Conservation (phyloP, 2,113 vertebrate species). For the Danio rerio region GRCz12tu NC_133178.1:28208501-28209000, state of each 20-base stretch:
- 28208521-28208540: no score
- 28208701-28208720: no score
- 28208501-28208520: no score
- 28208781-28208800: constrained; percentile 86
- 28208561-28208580: no score
- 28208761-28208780: constrained; percentile 92
- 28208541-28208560: no score
- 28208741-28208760: constrained; percentile 88
- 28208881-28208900: neutral
- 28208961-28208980: constrained; percentile 90
- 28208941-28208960: constrained; percentile 56
- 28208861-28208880: neutral
- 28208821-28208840: constrained; percentile 81
- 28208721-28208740: neutral
- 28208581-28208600: no score
- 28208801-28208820: constrained; percentile 94
- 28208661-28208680: no score
- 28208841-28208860: neutral
- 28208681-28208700: no score
- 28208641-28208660: no score
- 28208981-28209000: constrained; percentile 85
- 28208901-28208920: neutral
- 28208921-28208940: neutral
- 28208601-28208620: no score
- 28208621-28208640: no score